Conservation (phyloP, 2,888 invertebrate species). For the Erynnis tages region DNA sequence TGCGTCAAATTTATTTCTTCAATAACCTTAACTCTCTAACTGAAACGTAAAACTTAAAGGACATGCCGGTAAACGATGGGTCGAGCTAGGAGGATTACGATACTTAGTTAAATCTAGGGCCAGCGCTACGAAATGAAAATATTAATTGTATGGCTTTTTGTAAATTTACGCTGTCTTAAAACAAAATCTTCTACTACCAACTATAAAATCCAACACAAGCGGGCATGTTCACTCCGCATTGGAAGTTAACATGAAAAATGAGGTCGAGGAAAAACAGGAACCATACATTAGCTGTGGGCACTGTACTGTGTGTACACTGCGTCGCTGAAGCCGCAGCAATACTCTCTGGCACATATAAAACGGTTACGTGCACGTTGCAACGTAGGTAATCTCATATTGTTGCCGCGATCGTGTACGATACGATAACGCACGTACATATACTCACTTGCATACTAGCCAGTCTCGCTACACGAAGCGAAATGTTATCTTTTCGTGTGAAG, state of each 20-base stretch:
- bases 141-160: too few species aligned
- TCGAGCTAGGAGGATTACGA: too few species aligned
- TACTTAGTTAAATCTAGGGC: too few species aligned
- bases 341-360: constrained; percentile 16
- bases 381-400: constrained; percentile 25
- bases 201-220: neutral
- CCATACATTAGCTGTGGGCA: neutral
- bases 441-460: neutral
- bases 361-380: constrained; percentile 16
- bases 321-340: constrained; percentile 24
- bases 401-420: constrained; percentile 5
- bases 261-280: constrained; percentile 4
- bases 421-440: constrained; percentile 16
- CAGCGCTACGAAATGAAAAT: too few species aligned
- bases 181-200: too few species aligned
- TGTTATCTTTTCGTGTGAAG: too few species aligned
- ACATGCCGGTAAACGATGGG: too few species aligned
- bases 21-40: too few species aligned
- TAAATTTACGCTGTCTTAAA: too few species aligned
- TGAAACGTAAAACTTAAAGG: too few species aligned
- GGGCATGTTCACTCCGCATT: neutral
- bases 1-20: too few species aligned
- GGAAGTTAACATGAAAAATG: constrained; percentile 3
- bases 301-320: too few species aligned
- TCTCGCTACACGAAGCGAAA: neutral